Percentiles rank a stretch among this genome's conserved stretches.
Evolutionary conservation across 2,888 invertebrate genomes (phyloP).

Genomic region (Leucoma salicis): DNA sequence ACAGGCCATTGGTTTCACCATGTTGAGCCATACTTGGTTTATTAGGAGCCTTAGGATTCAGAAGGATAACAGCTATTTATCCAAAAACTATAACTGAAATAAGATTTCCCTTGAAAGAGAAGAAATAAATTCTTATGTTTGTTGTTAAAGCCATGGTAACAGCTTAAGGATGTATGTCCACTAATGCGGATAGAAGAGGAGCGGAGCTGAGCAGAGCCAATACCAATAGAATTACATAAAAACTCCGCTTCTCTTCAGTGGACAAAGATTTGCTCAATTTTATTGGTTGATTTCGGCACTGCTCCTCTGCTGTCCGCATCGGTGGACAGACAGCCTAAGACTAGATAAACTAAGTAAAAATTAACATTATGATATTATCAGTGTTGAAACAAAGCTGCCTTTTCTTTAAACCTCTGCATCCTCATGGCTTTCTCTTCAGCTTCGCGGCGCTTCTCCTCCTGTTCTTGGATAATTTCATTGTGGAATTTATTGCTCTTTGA

Average conservation of each 20-base stretch:
- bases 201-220: too few relatives aligned
- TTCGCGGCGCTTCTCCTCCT: slow-evolving; percentile 91
- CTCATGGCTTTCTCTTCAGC: slow-evolving; percentile 92
- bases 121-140: slow-evolving; percentile 12
- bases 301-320: too few relatives aligned
- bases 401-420: slow-evolving; percentile 93
- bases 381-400: slow-evolving; percentile 89
- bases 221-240: too few relatives aligned
- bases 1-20: too few relatives aligned
- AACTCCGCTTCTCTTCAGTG: too few relatives aligned
- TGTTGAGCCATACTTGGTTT: too few relatives aligned
- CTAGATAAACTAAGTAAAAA: slow-evolving; percentile 54
- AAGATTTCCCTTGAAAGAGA: not conserved
- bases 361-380: slow-evolving; percentile 39
- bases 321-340: too few relatives aligned
- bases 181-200: too few relatives aligned
- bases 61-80: too few relatives aligned
- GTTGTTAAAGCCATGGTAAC: slow-evolving; percentile 67
- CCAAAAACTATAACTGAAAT: not conserved
- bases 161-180: too few relatives aligned
- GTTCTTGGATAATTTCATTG: slow-evolving; percentile 95
- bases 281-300: too few relatives aligned
- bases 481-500: slow-evolving; percentile 93
- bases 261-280: too few relatives aligned
- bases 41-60: not conserved